These are phyloP conservation scores for Frankliniella intonsa DNA, from an alignment of 2,888 invertebrate genomes.

Conservation along the genomic window DNA sequence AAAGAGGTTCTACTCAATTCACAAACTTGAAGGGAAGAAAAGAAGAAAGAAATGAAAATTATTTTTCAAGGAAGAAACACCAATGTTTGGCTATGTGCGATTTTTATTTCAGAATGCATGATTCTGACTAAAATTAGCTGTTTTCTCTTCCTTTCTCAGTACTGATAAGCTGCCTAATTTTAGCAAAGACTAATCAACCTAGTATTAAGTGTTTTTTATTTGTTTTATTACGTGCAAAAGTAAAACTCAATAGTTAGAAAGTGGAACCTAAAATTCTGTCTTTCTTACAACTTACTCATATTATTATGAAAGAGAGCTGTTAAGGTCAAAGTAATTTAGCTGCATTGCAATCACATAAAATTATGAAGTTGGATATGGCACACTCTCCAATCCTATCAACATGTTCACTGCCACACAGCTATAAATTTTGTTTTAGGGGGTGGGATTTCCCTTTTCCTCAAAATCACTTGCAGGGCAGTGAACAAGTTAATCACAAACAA, in stretches of 20 bases:
- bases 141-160: not conserved
- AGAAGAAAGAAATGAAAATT: not conserved
- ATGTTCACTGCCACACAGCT: not conserved
- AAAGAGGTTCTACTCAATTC: not conserved
- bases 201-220: not conserved
- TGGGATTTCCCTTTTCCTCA: too few relatives aligned
- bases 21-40: not conserved
- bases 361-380: too few relatives aligned
- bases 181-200: not conserved
- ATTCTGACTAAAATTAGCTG: too few relatives aligned
- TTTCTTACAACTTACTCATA: too few relatives aligned
- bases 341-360: too few relatives aligned
- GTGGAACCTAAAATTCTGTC: not conserved
- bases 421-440: not conserved
- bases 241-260: not conserved
- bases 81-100: too few relatives aligned
- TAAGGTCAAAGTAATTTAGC: too few relatives aligned
- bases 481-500: not conserved
- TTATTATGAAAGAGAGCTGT: too few relatives aligned
- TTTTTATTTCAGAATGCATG: too few relatives aligned
- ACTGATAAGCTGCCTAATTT: not conserved
- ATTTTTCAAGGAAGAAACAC: not conserved
- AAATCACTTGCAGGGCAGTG: too few relatives aligned
- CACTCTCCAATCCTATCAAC: too few relatives aligned
- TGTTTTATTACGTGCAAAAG: not conserved